Evolutionary conservation across 2,888 invertebrate species (phyloP).

Genomic region (Volucella zonaria): DNA sequence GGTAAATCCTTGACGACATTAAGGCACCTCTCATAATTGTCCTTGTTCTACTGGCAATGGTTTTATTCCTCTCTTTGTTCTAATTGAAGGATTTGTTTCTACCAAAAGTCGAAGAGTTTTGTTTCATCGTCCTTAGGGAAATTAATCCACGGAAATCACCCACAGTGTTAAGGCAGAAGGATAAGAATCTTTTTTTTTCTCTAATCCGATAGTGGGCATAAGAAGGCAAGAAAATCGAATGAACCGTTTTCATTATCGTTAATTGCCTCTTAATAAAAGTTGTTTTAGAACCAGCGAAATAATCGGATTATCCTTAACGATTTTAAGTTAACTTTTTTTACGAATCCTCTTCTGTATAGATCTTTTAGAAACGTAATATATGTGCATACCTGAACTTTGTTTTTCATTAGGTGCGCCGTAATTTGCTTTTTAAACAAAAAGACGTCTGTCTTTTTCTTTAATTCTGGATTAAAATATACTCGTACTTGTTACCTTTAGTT

Average conservation of each 20-base stretch:
- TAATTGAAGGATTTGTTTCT: slow-evolving; percentile 31
- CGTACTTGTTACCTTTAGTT: no score
- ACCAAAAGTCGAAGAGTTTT: slow-evolving; percentile 31
- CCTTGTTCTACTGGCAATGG: slow-evolving; percentile 11
- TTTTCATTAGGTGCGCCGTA: no score
- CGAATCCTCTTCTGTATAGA: no score
- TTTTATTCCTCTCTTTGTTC: background rate
- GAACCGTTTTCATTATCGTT: background rate
- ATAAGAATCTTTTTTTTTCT: slow-evolving; percentile 22
- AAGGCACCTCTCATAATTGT: slow-evolving; percentile 5
- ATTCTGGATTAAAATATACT: no score
- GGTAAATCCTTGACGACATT: slow-evolving; percentile 9
- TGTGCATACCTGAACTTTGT: no score
- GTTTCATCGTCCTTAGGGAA: slow-evolving; percentile 22
- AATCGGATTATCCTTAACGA: no score
- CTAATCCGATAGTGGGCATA: slow-evolving; percentile 31
- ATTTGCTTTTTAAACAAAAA: no score
- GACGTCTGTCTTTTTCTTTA: no score
- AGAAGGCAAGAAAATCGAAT: slow-evolving; percentile 10
- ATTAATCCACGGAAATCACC: slow-evolving; percentile 33
- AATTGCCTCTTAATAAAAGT: slow-evolving; percentile 2
- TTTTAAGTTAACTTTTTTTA: no score
- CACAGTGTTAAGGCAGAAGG: slow-evolving; percentile 29
- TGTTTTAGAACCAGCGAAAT: background rate
- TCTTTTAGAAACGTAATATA: no score